Base-by-base conservation (phyloP, 1,140 invertebrate species). In the Parasteatoda tepidariorum region DNA sequence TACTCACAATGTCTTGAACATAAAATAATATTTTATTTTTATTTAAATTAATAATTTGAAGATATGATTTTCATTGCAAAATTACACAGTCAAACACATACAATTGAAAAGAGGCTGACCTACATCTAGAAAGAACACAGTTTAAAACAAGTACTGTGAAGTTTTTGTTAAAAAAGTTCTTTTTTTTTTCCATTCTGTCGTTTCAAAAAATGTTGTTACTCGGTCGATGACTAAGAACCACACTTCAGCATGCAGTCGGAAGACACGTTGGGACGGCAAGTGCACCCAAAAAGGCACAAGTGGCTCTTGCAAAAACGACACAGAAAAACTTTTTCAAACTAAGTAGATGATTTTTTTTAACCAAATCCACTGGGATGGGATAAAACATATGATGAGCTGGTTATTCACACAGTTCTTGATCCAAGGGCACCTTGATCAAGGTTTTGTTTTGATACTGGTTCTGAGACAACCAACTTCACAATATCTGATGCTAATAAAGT, bases 141-240 rank as follows among this genome's bases (percentile, higher is more conserved):
- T 54, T 70, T 70, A 82, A 82, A 82, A 82, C 78, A 82, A 82
- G 78, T 67, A 62, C 67, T 71, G 68, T 68, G 30, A n/a, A n/a
- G n/a, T 55, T 73, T 48, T 24, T 28, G 41, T 55, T 31, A 38
- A 68, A 66, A 48, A 41, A n/a, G 34, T 68, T 68, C 22, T n/a
- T 5, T 41, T 62, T 61, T 26, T 62, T 57, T 33, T 18, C 22
- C 24, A 33, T 74, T 1, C 33, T 5, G 34, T 38, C 34, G 15
- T 41, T 74, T 38, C 67, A 34, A 70, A n/a, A 71, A 70, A 68
- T 34, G 34, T 66, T 59, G 38, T 48, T 48, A 48, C 54, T n/a
- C 68, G 67, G 31, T 7, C 38, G 54, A 24, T 55, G 67, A 30
- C 61, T 48, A 13, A 81, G 67, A 61, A 71, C 67, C 78, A 70